Percentiles rank a stretch among this genome's conserved stretches.
Evolutionary conservation across 2,888 invertebrate species (phyloP).

Genomic region (Margaritifera margaritifera): DNA sequence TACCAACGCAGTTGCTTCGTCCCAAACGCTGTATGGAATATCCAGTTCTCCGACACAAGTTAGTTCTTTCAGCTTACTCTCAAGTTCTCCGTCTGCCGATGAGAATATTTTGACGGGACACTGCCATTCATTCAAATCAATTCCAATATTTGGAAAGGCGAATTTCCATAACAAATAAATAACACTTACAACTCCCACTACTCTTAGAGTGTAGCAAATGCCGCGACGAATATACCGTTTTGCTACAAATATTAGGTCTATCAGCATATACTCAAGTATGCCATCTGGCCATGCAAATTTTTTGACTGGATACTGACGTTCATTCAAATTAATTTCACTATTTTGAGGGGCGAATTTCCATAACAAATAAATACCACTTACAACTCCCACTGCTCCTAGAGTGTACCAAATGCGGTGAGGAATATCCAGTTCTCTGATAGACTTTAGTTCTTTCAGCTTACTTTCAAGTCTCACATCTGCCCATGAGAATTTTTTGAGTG

Average conservation of each 20-base stretch:
- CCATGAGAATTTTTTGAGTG: neutral
- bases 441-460: neutral
- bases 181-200: too few species aligned
- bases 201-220: neutral
- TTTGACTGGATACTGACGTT: conserved; percentile 4
- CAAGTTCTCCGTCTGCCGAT: neutral
- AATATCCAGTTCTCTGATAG: conserved; percentile 2
- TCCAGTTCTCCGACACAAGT: neutral
- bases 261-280: neutral
- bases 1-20: neutral
- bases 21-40: neutral
- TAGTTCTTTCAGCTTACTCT: neutral
- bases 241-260: neutral
- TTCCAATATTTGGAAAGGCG: neutral
- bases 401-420: neutral
- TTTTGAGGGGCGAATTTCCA: neutral
- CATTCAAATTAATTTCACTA: conserved; percentile 7
- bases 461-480: neutral
- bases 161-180: too few species aligned
- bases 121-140: conserved; percentile 10
- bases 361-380: neutral
- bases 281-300: neutral
- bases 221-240: neutral
- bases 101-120: neutral
- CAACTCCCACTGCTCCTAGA: neutral